Base-by-base conservation (phyloP, 2,797 vertebrate genomes). In the Eulemur albifrons region DNA sequence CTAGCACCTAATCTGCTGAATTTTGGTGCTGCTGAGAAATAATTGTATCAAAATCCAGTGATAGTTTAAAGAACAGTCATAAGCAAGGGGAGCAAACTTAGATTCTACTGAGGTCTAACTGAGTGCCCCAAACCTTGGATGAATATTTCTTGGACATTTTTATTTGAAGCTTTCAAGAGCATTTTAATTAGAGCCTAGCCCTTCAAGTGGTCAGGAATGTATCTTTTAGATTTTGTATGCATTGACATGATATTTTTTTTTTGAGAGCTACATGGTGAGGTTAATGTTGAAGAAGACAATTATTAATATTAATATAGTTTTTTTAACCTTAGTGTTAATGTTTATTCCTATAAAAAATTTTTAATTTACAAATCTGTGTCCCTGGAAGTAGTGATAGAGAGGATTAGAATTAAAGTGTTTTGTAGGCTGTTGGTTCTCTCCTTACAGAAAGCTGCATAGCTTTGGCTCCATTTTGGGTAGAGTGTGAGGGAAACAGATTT, bases 31-130 rank as follows among this genome's bases (percentile, higher is more conserved):
- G 45, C 23, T 61, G 21, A 52, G 59, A 92, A 81, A 43, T 27
- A 82, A 92, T 18, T 15, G 32, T 45, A 88, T 84, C 27, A 30
- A 61, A 88, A 73, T 10, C 45, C 32, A 6, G 30, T 52, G 48
- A 38, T 83, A 13, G 27, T 81, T 77, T 77, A 86, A 93, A 96
- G 69, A 91, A 95, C 86, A 88, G 52, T 45, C 30, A 77, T 84
- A 81, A 76, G n/a, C 70, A 96, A 69, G 38, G n/a, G 87, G 43
- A 72, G 2, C 65, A 90, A 63, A 63, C 10, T 52, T 93, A 72
- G 43, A 27, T 43, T 79, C 48, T 93, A 4, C 67, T 27, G 32
- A 76, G 90, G 40, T 27, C 61, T 75, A 2, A 32, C 0, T 27
- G 38, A 91, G 52, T 40, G 40, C 14, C 30, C 57, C 70, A 76